Conservation (phyloP, 2,113 vertebrate species). For the Myotis brandtii region DNA sequence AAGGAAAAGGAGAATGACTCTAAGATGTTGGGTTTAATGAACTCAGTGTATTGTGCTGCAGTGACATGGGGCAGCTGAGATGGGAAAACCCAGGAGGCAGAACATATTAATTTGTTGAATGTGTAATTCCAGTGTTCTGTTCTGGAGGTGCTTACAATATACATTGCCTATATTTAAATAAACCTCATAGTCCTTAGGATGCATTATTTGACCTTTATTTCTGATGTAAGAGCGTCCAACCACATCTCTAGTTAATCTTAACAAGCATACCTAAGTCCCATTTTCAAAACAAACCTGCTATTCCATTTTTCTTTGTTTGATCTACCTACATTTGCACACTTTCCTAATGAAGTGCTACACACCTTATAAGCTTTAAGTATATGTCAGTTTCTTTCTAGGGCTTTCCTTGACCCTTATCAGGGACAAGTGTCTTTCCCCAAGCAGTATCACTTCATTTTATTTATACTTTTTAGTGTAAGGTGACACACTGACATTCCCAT, state of each 20-base stretch:
- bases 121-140: not conserved
- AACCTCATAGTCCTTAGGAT: not conserved
- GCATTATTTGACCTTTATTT: not conserved
- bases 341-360: not conserved
- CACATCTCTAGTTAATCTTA: not conserved
- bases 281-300: not conserved
- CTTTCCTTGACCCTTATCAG: not conserved
- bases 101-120: not conserved
- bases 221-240: not conserved
- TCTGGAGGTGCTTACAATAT: not conserved
- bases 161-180: not conserved
- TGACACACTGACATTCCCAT: not conserved
- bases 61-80: not conserved
- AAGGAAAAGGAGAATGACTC: not conserved
- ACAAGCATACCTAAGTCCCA: not conserved
- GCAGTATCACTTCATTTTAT: not conserved
- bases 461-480: not conserved
- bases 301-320: not conserved
- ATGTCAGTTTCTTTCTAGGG: not conserved
- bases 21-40: not conserved
- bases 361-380: not conserved
- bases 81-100: not conserved
- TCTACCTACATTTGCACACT: not conserved
- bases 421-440: not conserved
- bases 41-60: not conserved